phyloP scores from a whole-genome alignment of 2,888 invertebrate species.

The Eumacrocentrus americanus region DNA sequence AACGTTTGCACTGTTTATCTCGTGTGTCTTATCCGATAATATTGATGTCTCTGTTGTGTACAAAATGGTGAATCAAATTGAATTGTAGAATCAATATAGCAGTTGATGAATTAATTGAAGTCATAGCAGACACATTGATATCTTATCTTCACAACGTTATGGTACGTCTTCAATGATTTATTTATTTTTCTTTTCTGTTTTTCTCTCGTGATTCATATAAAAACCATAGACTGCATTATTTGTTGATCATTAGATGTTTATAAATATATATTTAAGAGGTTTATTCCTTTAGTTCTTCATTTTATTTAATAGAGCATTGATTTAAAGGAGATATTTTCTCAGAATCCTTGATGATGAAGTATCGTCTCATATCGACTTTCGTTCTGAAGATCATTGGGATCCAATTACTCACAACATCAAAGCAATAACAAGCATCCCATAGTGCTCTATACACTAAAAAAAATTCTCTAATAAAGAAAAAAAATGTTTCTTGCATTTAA shows the following conservation, averaged over 20 bases:
- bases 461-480: background rate
- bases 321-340: too few species aligned
- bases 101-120: slow-evolving; percentile 8
- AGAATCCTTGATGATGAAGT: background rate
- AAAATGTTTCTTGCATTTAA: background rate
- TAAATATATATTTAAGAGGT: too few species aligned
- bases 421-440: too few species aligned
- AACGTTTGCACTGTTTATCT: slow-evolving; percentile 2
- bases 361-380: slow-evolving; percentile 35
- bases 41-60: background rate
- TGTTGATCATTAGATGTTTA: too few species aligned
- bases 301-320: too few species aligned
- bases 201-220: background rate
- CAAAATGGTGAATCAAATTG: background rate
- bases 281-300: too few species aligned
- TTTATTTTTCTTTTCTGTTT: background rate
- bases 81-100: slow-evolving; percentile 4
- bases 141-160: background rate
- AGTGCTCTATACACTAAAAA: background rate
- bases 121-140: slow-evolving; percentile 1
- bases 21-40: background rate
- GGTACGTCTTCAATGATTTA: background rate
- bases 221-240: too few species aligned
- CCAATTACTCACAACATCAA: background rate
- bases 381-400: slow-evolving; percentile 14